Evolutionary conservation across 2,888 invertebrate species (phyloP).

Genomic region (Physocephala rufipes): DNA sequence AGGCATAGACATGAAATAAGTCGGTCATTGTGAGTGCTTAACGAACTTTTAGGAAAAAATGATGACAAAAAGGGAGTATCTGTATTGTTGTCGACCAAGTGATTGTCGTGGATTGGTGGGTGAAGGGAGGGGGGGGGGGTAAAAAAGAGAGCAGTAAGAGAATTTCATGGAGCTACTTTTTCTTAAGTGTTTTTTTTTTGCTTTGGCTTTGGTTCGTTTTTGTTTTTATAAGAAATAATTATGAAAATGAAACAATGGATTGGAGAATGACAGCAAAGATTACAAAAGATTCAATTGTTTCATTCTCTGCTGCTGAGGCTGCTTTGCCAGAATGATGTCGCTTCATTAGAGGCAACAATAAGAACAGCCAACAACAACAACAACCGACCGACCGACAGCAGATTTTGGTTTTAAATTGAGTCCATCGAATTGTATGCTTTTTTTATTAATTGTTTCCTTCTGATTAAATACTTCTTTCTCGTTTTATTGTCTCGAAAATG

Average conservation of each 20-base stretch:
- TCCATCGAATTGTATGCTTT: constrained; percentile 9
- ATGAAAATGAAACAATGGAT: constrained; percentile 18
- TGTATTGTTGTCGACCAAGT: not conserved
- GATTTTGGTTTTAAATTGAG: constrained; percentile 7
- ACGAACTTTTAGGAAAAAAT: constrained; percentile 30
- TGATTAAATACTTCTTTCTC: not conserved
- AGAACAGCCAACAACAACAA: not conserved
- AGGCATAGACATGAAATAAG: constrained; percentile 3
- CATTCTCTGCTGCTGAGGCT: not conserved
- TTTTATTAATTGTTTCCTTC: not conserved
- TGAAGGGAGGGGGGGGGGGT: no score
- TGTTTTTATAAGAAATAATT: constrained; percentile 13
- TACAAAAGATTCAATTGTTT: not conserved
- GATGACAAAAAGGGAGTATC: constrained; percentile 8
- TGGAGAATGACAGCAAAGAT: constrained; percentile 16
- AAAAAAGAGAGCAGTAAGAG: no score
- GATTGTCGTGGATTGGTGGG: no score
- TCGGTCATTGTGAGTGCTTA: constrained; percentile 33
- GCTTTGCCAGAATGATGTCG: not conserved
- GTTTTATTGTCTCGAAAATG: no score
- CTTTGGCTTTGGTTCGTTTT: no score
- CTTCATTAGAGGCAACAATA: not conserved
- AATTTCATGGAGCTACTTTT: constrained; percentile 13
- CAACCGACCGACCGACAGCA: no score
- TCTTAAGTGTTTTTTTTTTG: not conserved